Evolutionary conservation across 2,797 vertebrate genomes (phyloP).

Genomic region (Alfaro cultratus): DNA sequence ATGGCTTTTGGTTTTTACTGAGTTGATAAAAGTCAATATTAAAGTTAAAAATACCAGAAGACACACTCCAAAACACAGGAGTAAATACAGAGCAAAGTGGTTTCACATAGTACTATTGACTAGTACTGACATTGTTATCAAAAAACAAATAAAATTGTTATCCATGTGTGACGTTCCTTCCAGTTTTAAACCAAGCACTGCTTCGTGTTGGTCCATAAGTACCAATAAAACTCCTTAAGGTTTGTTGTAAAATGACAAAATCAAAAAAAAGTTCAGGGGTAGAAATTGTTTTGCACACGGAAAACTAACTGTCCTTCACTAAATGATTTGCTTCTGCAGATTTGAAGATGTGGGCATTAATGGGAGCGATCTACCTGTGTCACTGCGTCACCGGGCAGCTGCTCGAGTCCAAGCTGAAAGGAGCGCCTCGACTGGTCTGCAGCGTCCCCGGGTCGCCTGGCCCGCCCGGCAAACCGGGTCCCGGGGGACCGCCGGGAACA

Average conservation of each 20-base stretch:
- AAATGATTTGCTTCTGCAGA: slow-evolving; percentile 74
- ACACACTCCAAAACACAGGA: not conserved
- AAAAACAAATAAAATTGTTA: not conserved
- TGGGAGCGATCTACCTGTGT: slow-evolving; percentile 87
- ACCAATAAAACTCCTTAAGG: not conserved
- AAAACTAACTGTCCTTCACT: not conserved
- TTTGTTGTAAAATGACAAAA: not conserved
- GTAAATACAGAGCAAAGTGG: not conserved
- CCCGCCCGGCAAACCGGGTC: slow-evolving; percentile 84
- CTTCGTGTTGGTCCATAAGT: not conserved
- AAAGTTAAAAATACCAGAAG: not conserved
- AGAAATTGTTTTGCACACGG: not conserved
- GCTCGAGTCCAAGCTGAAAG: slow-evolving; percentile 84
- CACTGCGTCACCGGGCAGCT: slow-evolving; percentile 87
- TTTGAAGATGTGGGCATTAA: slow-evolving; percentile 87
- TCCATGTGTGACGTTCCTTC: not conserved
- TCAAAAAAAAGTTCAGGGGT: not conserved
- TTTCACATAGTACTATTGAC: not conserved
- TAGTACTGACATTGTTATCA: not conserved
- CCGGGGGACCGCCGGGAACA: slow-evolving; percentile 83
- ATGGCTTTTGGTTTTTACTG: too few relatives aligned
- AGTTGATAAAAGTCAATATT: too few relatives aligned
- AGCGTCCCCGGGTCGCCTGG: slow-evolving; percentile 92
- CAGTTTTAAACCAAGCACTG: not conserved
- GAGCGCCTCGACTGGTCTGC: slow-evolving; percentile 89